A percentile compares a stretch with the other conserved stretches of the same genome.
Evolutionary conservation across 2,113 vertebrate genomes (phyloP).

Genomic region (Cheirogaleus medius): DNA sequence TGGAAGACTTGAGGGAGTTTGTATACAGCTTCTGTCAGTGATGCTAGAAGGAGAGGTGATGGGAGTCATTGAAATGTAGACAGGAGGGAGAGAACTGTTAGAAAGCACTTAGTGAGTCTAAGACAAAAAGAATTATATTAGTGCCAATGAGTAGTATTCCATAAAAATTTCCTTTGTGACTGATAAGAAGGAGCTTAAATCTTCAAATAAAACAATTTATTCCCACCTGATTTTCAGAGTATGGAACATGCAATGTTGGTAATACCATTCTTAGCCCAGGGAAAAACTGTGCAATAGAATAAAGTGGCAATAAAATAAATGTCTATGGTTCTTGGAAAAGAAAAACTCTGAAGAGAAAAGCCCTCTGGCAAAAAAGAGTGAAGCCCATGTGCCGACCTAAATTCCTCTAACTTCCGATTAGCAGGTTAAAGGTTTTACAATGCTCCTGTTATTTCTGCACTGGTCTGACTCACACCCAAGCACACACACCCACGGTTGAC

Average conservation of each 20-base stretch:
- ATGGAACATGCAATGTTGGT: conserved; percentile 60
- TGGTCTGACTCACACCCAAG: not conserved
- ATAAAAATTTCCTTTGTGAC: conserved; percentile 71
- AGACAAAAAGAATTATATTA: conserved; percentile 58
- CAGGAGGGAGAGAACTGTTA: conserved; percentile 11
- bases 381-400: not conserved
- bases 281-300: conserved; percentile 57
- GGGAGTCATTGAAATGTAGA: conserved; percentile 65
- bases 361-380: conserved; percentile 32
- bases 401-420: conserved; percentile 47
- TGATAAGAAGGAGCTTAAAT: conserved; percentile 67
- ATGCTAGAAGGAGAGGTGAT: conserved; percentile 22
- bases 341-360: conserved; percentile 50
- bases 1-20: conserved; percentile 30
- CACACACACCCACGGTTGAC: not conserved
- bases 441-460: not conserved
- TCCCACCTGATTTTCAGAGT: conserved; percentile 77
- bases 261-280: conserved; percentile 67
- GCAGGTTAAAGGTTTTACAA: not conserved
- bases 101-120: conserved; percentile 42
- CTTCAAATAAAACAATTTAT: conserved; percentile 76
- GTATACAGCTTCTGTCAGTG: conserved; percentile 9
- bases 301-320: conserved; percentile 71
- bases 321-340: conserved; percentile 56
- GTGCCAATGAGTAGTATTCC: conserved; percentile 54